phyloP scores from a whole-genome alignment of 1,140 invertebrate genomes.

The Cyrtorhinus lividipennis region DNA sequence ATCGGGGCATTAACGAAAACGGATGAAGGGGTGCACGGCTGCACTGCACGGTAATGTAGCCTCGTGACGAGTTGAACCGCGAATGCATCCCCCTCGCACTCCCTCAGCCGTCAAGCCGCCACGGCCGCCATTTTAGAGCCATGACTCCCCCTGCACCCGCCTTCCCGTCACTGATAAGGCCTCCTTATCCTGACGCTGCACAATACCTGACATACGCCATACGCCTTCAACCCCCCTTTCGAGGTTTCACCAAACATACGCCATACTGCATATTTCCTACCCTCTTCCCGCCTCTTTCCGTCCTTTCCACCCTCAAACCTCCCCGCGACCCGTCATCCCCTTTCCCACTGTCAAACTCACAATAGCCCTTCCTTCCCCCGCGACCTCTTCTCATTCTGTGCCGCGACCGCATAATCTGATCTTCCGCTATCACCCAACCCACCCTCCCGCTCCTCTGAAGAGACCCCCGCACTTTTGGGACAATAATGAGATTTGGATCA shows the following conservation, averaged over 20 bases:
- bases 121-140: background rate
- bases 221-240: background rate
- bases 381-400: background rate
- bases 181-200: background rate
- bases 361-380: constrained; percentile 9
- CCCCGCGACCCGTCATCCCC: constrained; percentile 18
- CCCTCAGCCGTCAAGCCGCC: background rate
- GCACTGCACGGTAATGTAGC: background rate
- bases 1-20: background rate
- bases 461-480: background rate
- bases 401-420: constrained; percentile 5
- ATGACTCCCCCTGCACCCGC: background rate
- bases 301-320: background rate
- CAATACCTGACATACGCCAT: constrained; percentile 9
- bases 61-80: background rate
- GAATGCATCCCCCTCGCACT: background rate
- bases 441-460: background rate
- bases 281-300: constrained; percentile 12
- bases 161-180: constrained; percentile 1
- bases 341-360: constrained; percentile 18
- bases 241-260: constrained; percentile 4
- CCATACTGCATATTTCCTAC: constrained; percentile 11
- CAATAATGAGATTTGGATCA: background rate
- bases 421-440: background rate
- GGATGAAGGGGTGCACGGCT: background rate